Conservation (phyloP, 2,888 invertebrate genomes). For the Coelopa pilipes region DNA sequence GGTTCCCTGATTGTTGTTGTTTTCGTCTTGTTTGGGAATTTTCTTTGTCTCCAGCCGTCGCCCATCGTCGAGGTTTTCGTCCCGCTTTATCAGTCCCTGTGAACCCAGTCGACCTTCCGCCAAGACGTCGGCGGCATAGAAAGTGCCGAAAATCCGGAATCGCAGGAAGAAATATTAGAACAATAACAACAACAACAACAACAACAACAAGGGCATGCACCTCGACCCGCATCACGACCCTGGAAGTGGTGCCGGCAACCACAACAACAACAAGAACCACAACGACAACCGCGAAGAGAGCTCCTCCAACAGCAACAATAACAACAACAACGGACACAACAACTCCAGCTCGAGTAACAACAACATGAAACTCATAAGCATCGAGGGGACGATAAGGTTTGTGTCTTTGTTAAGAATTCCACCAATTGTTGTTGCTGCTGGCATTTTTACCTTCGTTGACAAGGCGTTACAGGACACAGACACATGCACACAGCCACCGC, state of each 20-base stretch:
- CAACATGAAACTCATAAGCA: constrained; percentile 1
- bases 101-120: too few relatives aligned
- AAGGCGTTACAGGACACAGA: too few relatives aligned
- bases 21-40: background rate
- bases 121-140: too few relatives aligned
- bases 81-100: too few relatives aligned
- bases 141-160: too few relatives aligned
- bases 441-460: background rate
- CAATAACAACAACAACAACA: background rate
- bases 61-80: background rate
- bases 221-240: constrained; percentile 13
- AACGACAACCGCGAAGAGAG: background rate
- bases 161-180: too few relatives aligned
- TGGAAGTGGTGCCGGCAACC: background rate
- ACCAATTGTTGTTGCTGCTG: background rate
- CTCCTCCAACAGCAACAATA: constrained; percentile 4
- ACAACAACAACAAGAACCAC: background rate
- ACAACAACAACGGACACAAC: background rate
- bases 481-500: too few relatives aligned
- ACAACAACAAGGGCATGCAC: constrained; percentile 18
- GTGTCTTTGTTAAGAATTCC: constrained; percentile 30
- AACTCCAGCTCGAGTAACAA: background rate
- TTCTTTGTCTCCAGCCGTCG: background rate
- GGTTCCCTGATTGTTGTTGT: background rate
- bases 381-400: constrained; percentile 10